A percentile compares a stretch with the other conserved stretches of the same genome.
Conservation (phyloP, 2,888 invertebrate genomes). For the Himalopsyche anomala region DNA sequence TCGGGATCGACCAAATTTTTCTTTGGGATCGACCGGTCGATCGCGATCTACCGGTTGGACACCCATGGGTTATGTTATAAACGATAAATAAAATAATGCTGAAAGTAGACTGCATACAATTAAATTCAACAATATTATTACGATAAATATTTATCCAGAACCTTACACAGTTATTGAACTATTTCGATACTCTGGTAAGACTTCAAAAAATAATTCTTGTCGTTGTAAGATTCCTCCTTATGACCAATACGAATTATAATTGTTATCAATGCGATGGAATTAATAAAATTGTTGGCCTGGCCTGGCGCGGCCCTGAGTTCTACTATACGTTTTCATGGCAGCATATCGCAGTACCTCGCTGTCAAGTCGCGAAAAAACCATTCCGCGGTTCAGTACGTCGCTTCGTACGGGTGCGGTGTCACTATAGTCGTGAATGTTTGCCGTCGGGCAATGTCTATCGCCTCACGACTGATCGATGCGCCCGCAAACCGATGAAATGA, state of each 20-base stretch:
- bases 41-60: too few species aligned
- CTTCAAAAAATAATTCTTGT: too few species aligned
- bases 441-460: slow-evolving; percentile 19
- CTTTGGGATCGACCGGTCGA: too few species aligned
- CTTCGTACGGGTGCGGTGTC: slow-evolving; percentile 54
- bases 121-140: too few species aligned
- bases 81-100: too few species aligned
- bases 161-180: too few species aligned
- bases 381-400: slow-evolving; percentile 23
- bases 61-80: too few species aligned
- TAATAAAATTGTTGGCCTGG: too few species aligned
- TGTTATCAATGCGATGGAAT: not conserved
- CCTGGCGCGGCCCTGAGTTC: not conserved
- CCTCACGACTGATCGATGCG: slow-evolving; percentile 11
- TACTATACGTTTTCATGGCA: slow-evolving; percentile 44
- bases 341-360: slow-evolving; percentile 46
- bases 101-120: too few species aligned
- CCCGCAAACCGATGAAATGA: slow-evolving; percentile 9
- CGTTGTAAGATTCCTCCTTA: not conserved
- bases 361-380: slow-evolving; percentile 46
- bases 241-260: slow-evolving; percentile 8
- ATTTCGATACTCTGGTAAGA: too few species aligned
- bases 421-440: slow-evolving; percentile 31
- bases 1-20: too few species aligned
- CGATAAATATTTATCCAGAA: too few species aligned